phyloP scores from a whole-genome alignment of 2,888 invertebrate species.

The Drosophila mimica region DNA sequence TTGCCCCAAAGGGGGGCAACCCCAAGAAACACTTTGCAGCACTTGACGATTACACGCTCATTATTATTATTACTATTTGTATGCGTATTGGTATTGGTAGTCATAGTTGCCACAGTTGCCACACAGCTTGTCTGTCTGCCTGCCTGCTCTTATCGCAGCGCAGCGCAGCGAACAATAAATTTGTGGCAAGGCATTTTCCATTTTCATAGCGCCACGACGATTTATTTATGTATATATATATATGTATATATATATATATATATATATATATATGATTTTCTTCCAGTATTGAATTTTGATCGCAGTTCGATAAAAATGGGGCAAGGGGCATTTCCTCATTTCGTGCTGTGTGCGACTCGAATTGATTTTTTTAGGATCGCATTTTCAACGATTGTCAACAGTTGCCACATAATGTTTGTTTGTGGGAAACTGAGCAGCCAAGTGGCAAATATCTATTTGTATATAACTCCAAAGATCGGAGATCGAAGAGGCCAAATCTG shows the following conservation, averaged over 20 bases:
- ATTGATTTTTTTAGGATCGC: neutral
- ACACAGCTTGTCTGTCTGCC: constrained; percentile 4
- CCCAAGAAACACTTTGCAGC: constrained; percentile 13
- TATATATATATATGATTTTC: neutral
- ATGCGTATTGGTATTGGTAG: neutral
- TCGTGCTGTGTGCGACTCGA: neutral
- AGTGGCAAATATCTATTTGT: neutral
- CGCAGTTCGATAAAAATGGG: constrained; percentile 19
- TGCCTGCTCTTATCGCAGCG: constrained; percentile 6
- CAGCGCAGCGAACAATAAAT: constrained; percentile 10
- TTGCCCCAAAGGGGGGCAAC: neutral
- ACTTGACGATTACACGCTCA: constrained; percentile 21
- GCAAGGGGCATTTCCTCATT: neutral
- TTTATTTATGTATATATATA: constrained; percentile 4
- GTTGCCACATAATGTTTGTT: neutral
- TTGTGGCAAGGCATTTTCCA: neutral
- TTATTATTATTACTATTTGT: constrained; percentile 11
- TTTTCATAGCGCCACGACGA: neutral
- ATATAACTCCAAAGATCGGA: neutral
- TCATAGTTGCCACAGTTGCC: constrained; percentile 20
- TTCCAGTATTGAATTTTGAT: constrained; percentile 27
- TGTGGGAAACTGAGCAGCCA: neutral
- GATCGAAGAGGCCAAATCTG: neutral
- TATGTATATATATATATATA: too few species aligned
- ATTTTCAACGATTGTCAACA: neutral